A percentile compares a stretch with the other conserved stretches of the same genome.
phyloP scores from a whole-genome alignment of 2,888 invertebrate species.

The Dastarcus helophoroides region DNA sequence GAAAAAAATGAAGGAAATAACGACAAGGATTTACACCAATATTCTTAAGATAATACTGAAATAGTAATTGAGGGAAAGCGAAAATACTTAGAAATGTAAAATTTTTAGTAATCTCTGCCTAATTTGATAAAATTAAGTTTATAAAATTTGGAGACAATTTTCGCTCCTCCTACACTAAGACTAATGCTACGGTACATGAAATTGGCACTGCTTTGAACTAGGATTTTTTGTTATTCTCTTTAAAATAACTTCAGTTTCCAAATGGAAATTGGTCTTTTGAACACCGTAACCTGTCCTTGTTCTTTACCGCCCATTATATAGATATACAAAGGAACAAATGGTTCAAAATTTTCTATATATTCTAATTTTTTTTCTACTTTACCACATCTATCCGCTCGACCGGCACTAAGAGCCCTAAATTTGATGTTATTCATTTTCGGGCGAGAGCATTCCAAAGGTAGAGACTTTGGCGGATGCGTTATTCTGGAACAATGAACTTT shows the following conservation, averaged over 20 bases:
- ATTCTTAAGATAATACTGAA: too few species aligned
- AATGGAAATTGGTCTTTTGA: conserved; percentile 64
- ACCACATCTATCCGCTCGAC: conserved; percentile 40
- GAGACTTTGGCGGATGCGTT: conserved; percentile 38
- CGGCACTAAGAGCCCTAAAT: conserved; percentile 45
- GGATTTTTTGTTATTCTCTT: conserved; percentile 8
- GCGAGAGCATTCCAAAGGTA: conserved; percentile 36
- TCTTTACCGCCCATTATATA: conserved; percentile 72
- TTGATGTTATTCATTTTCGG: conserved; percentile 18
- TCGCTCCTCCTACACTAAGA: too few species aligned
- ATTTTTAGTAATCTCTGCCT: too few species aligned
- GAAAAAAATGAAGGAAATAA: too few species aligned
- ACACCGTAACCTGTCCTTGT: conserved; percentile 62
- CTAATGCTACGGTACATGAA: too few species aligned
- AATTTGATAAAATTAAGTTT: too few species aligned
- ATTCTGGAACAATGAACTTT: too few species aligned
- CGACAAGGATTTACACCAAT: too few species aligned
- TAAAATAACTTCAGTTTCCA: conserved; percentile 59
- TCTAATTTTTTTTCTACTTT: conserved; percentile 24
- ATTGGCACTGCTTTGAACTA: neutral
- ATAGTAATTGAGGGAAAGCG: too few species aligned
- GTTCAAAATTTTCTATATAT: conserved; percentile 31
- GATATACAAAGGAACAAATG: conserved; percentile 46
- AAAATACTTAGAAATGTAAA: too few species aligned
- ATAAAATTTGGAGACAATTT: too few species aligned